Base-by-base conservation (phyloP, 2,797 vertebrate species). In the Cynodonichthys magdalenae region DNA sequence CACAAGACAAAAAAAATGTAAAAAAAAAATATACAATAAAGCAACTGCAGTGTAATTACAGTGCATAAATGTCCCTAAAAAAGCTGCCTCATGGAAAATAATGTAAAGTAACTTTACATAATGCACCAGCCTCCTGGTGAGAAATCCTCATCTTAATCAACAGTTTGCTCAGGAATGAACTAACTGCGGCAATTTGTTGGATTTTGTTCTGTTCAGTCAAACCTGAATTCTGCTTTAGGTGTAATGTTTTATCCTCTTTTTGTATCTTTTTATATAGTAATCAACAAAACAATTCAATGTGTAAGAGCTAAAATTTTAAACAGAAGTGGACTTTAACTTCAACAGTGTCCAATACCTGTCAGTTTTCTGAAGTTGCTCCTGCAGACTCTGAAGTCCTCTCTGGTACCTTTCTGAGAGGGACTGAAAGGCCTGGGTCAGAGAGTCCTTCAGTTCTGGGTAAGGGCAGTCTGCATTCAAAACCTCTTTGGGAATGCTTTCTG, bases 401-500 rank as follows among this genome's bases (percentile, higher is more conserved):
- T 89, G 85, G 85, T 93, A 95, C 41, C 85, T 88, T 0, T 90
- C 79, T 59, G 94, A 90, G 66, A 97, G 90, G 15, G 87, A 83
- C 47, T 27, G 86, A 82, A 96, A 98, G 75, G 95, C 92, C 9
- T 81, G 70, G 48, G 95, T 65, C 72, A 98, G 41, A 1, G 92
- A 88, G 14, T 82, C 77, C 87, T 94, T 95, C 82, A 97, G 54
- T 58, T 94, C 93, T n/a, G 94, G 92, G 63, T 92, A 95, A 0
- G 94, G 94, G 58, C 95, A 96, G 6, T 95, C 92, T 66, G 94
- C 87, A 41, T 83, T 73, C 74, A 94, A 81, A 51, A 99, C 80
- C 59, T 94, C 92, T 0, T 74, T 24, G 7, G 96, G 96, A 71
- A 95, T 55, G 10, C 79, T 77, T 42, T 80, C 82, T 31, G 82